These are phyloP conservation scores for Megalurothrips usitatus DNA, from an alignment of 2,888 invertebrate genomes.

Conservation along the genomic window DNA sequence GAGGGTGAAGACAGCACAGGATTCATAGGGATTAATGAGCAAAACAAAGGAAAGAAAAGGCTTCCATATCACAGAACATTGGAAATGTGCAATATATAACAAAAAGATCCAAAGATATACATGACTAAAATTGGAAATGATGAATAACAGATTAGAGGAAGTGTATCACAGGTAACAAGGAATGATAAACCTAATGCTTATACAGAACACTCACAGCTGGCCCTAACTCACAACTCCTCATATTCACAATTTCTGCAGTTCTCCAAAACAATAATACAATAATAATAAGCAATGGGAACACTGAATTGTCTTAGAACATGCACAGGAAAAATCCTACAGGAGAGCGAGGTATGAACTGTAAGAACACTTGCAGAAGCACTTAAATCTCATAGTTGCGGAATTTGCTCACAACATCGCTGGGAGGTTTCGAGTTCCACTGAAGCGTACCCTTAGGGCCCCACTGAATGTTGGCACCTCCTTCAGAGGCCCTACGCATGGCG, in stretches of 20 bases:
- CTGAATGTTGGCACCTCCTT: slow-evolving; percentile 79
- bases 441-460: slow-evolving; percentile 51
- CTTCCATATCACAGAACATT: neutral
- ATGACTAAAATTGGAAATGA: too few relatives aligned
- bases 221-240: too few relatives aligned
- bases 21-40: neutral
- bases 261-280: too few relatives aligned
- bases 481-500: slow-evolving; percentile 64
- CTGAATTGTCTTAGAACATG: neutral
- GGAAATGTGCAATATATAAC: neutral
- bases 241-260: too few relatives aligned
- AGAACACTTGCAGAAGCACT: neutral
- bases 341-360: neutral
- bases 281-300: neutral
- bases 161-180: slow-evolving; percentile 1
- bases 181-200: neutral
- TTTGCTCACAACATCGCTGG: slow-evolving; percentile 76
- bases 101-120: neutral
- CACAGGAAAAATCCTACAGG: neutral
- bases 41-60: neutral
- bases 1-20: too few relatives aligned
- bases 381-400: slow-evolving; percentile 91
- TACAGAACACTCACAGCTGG: too few relatives aligned
- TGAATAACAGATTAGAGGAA: neutral
- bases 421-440: slow-evolving; percentile 69